A percentile compares a stretch with the other conserved stretches of the same genome.
Conservation (phyloP, 2,113 vertebrate species). For the crab-eating macaque (Macaca fascicularis) region T2T-MFA8v1.1 NC_088376.1:119442001-119442500, state of each 20-base stretch:
- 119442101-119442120: background rate
- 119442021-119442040: background rate
- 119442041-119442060: background rate
- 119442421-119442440: background rate
- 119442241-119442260: background rate
- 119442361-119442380: background rate
- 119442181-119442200: background rate
- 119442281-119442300: background rate
- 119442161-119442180: background rate
- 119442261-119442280: background rate
- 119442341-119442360: background rate
- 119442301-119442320: background rate
- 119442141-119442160: background rate
- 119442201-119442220: constrained; percentile 2
- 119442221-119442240: background rate
- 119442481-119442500: background rate
- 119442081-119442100: background rate
- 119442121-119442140: background rate
- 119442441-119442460: background rate
- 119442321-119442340: background rate
- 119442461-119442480: background rate
- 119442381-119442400: background rate
- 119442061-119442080: background rate
- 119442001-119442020: background rate
- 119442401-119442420: background rate